phyloP scores from a whole-genome alignment of 1,140 invertebrate species.

The Dermatophagoides farinae region DNA sequence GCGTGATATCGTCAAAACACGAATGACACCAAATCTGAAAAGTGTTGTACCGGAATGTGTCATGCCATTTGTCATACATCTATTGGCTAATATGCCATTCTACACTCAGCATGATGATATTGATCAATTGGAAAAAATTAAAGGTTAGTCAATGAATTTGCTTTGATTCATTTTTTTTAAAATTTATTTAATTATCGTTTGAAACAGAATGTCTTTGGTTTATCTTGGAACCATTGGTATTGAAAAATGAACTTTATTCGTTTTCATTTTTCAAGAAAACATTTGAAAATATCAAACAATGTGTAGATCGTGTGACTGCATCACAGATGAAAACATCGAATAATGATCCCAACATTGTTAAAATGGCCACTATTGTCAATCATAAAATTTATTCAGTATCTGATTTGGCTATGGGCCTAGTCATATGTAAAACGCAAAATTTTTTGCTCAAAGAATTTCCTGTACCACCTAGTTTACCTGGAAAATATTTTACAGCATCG shows the following conservation, averaged over 20 bases:
- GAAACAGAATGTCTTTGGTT: conserved; percentile 54
- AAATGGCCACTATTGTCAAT: conserved; percentile 13
- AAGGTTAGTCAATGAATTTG: no score
- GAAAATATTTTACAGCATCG: conserved; percentile 26
- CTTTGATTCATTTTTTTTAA: conserved; percentile 7
- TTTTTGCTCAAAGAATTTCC: conserved; percentile 74
- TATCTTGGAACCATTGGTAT: conserved; percentile 74
- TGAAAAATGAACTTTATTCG: conserved; percentile 77
- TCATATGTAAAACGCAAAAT: conserved; percentile 60
- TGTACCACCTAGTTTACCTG: conserved; percentile 40
- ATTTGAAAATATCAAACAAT: conserved; percentile 41
- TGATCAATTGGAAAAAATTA: conserved; percentile 33
- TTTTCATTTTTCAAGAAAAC: conserved; percentile 84
- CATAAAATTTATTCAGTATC: conserved; percentile 90
- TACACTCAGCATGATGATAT: conserved; percentile 51
- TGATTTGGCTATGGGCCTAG: conserved; percentile 72
- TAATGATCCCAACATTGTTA: neutral
- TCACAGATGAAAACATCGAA: neutral
- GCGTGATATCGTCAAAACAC: conserved; percentile 61
- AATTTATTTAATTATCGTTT: conserved; percentile 1
- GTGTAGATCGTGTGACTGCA: conserved; percentile 13
- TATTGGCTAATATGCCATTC: conserved; percentile 70
- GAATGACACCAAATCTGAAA: conserved; percentile 21
- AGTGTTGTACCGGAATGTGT: conserved; percentile 63
- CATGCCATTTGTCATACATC: conserved; percentile 76